A percentile compares a stretch with the other conserved stretches of the same genome.
Evolutionary conservation across 2,113 vertebrate species (phyloP).

Genomic region (Eptesicus fuscus): DNA sequence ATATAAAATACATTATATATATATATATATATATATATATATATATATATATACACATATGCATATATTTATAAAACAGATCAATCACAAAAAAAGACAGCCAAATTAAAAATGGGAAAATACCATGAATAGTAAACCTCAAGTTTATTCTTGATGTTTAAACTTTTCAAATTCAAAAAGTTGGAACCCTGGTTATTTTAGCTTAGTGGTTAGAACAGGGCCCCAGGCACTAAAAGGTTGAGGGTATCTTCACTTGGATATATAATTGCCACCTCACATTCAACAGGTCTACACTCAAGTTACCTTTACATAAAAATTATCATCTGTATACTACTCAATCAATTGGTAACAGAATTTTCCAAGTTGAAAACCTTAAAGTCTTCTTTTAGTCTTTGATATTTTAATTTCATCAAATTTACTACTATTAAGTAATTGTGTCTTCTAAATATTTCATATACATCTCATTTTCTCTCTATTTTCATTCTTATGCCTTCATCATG

Average conservation of each 20-base stretch:
- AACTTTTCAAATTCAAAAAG: conserved; percentile 26
- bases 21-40: neutral
- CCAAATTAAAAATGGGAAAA: neutral
- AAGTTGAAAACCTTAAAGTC: neutral
- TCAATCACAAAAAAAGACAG: neutral
- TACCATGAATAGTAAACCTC: neutral
- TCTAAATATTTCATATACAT: neutral
- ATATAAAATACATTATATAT: neutral
- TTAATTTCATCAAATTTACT: neutral
- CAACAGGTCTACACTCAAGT: neutral
- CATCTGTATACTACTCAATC: neutral
- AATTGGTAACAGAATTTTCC: neutral
- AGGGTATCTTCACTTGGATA: neutral
- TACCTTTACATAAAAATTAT: neutral
- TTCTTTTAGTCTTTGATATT: neutral
- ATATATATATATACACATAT: neutral
- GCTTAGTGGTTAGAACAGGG: too few species aligned
- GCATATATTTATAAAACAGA: neutral
- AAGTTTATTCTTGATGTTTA: neutral
- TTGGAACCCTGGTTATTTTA: neutral
- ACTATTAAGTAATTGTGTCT: neutral
- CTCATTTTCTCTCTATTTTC: neutral
- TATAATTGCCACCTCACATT: neutral
- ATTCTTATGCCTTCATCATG: neutral
- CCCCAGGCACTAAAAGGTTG: neutral